A percentile compares a stretch with the other conserved stretches of the same genome.
Evolutionary conservation across 1,140 invertebrate species (phyloP).

Genomic region (Cardiocondyla obscurior): DNA sequence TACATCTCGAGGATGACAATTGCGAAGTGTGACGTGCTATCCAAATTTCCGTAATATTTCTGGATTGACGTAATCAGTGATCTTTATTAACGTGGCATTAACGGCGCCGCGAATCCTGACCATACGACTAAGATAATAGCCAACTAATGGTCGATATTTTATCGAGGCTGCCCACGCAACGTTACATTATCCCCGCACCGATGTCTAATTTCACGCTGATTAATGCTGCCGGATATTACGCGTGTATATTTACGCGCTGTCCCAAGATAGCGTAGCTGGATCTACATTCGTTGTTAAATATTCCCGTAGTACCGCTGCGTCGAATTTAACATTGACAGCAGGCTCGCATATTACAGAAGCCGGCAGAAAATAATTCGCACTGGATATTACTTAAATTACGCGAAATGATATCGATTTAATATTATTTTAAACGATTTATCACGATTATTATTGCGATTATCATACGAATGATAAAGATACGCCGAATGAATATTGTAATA

Average conservation of each 20-base stretch:
- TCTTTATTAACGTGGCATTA: conserved; percentile 46
- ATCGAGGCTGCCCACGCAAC: conserved; percentile 28
- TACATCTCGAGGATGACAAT: background rate
- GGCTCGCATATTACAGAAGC: background rate
- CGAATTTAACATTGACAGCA: background rate
- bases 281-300: background rate
- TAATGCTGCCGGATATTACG: conserved; percentile 36
- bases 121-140: conserved; percentile 43
- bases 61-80: conserved; percentile 40
- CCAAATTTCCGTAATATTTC: conserved; percentile 43
- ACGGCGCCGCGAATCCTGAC: conserved; percentile 4
- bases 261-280: conserved; percentile 1
- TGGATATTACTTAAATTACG: background rate
- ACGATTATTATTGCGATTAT: too few species aligned
- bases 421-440: background rate
- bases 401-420: background rate
- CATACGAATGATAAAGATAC: background rate
- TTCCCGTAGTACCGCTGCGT: background rate
- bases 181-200: conserved; percentile 33
- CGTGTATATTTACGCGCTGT: conserved; percentile 23
- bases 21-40: background rate
- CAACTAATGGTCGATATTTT: conserved; percentile 53
- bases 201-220: conserved; percentile 51
- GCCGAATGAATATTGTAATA: background rate
- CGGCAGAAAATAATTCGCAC: background rate